Evolutionary conservation across 2,113 vertebrate genomes (phyloP), one percentile per base, ranked within the genome.

Genomic region (Vulpes lagopus): DNA sequence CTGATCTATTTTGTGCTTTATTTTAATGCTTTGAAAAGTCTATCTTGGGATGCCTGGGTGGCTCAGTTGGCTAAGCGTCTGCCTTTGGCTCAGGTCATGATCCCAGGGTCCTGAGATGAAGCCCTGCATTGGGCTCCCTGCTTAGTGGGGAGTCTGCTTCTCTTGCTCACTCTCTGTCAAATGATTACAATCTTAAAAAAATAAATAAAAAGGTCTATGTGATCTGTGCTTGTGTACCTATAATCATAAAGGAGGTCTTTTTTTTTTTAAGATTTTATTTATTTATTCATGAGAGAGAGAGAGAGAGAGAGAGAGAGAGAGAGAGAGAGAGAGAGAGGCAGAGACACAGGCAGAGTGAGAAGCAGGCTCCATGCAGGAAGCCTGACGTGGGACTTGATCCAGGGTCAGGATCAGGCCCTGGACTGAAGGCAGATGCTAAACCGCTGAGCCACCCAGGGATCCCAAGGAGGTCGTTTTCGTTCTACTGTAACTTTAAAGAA

Each of bases 1-100:
- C 76, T 96, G 55, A 57, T 60, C 82, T 80, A 10, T 87, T 78
- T 81, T 79, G 32, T 64, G 20, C 62, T 96, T 90, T 86, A 64
- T 82, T 55, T 27, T 74, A 60, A 87, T 87, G 79, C 59, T 53
- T 84, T 89, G 71, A 81, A 73, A 91, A 62, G 82, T 74, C 55
- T 95, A 83, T 49, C 20, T 35, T 32, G 0, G 67, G 67, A 32
- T 1, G 1, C 32, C 67, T 69, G 67, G 67, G 32, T 69, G 32
- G 67, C 67, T 69, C 67, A 19, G 17, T 35, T 4, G 16, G 67
- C 35, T 35, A 69, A 69, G 17, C 32, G 8, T 19, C 67, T 69
- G 67, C 67, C 67, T 69, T 69, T n/a, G 35, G 8, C 17, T 69
- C 8, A 69, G 67, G 67, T 69, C 67, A 69, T 35, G 67, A 69